Base-by-base conservation (phyloP, 35 echinoderm and acorn worm genomes). In the Strongylocentrotus purpuratus region DNA sequence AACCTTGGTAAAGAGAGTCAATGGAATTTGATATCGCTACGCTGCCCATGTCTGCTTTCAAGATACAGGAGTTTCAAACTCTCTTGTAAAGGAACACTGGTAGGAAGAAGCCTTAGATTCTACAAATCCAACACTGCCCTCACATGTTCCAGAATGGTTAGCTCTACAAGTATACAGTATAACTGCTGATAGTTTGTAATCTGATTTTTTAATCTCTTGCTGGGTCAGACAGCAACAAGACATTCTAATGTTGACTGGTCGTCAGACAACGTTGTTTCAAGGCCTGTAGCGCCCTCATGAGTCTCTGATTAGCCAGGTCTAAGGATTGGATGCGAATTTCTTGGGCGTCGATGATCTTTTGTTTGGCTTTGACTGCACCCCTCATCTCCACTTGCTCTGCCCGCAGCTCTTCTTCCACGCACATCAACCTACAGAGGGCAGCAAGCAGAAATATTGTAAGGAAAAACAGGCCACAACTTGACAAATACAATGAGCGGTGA, bases 301-400 rank as follows among this genome's bases (percentile, higher is more conserved):
- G 95, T 59, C 96, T 96, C 45, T 93, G 95, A 45, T 99, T 99
- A 33, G 98, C 98, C 13, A 90, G 90, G 61, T 99, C 98, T 86
- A 99, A 94, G 6, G 98, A 96, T 91, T 97, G 94, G 35, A 99
- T 99, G 47, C 97, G 94, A 10, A 90, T 94, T 94, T 99, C 98
- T 95, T 99, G 98, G 11, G 98, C 98, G 31, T 99, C 98, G 28
- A 99, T 99, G 86, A 99, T 96, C 91, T 99, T 97, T 94, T 99
- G 97, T 87, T 99, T 99, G 70, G 98, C 96, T 0, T 89, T 92
- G 86, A 99, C 95, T 10, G 98, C 97, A 32, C 96, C 97, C 31
- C 97, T 95, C 98, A 99, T 99, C 95, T 97, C 97, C n/a, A 98
- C 97, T 59, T 98, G 96, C 85, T 97, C 98, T 17, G 88, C 70